Evolutionary conservation across 2,113 vertebrate species (phyloP), one percentile per base, ranked within the genome.

Genomic region (Enhydra lutris): DNA sequence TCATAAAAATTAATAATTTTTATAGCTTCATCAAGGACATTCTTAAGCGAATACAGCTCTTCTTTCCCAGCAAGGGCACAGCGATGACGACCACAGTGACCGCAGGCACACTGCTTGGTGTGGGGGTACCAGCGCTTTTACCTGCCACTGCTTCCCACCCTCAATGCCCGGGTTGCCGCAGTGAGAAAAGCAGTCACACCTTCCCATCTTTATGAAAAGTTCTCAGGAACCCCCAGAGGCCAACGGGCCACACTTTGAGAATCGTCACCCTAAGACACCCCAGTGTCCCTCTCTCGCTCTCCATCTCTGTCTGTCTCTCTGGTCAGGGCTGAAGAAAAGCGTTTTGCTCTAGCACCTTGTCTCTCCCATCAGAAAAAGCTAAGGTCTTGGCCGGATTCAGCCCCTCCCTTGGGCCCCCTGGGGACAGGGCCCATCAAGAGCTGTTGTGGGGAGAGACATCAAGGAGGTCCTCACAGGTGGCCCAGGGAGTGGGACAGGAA

Each of bases 11-110:
- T 34, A 76, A 42, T 57, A 10, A 4, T 36, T 34, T 52, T 45
- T 52, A 10, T 42, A 39, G 87, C 73, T 94, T 89, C 29, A 0
- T 55, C 65, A 15, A 85, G 94, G 82, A 67, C 65, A 12, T 69
- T 36, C 59, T 50, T 18, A 45, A 39, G 34, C 3, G 21, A 89
- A 9, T 10, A 2, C 11, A 76, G 36, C 50, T 67, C 42, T 34
- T 65, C 39, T 29, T 13, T 12, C 29, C 26, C 20, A n/a, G 67
- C 13, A 39, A 26, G 63, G 3, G 11, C 3, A 0, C 1, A 24
- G 92, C 4, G 0, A 15, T 20, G 34, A 18, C 29, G 21, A 10
- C 6, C 0, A 0, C 11, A 0, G 6, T 1, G 29, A 1, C 26
- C 20, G 18, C 71, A 11, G 0, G 4, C 0, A 4, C 65, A 2